A percentile compares a stretch with the other conserved stretches of the same genome.
phyloP scores from a whole-genome alignment of 2,888 invertebrate genomes.

The Zygothrica quintamaculata region DNA sequence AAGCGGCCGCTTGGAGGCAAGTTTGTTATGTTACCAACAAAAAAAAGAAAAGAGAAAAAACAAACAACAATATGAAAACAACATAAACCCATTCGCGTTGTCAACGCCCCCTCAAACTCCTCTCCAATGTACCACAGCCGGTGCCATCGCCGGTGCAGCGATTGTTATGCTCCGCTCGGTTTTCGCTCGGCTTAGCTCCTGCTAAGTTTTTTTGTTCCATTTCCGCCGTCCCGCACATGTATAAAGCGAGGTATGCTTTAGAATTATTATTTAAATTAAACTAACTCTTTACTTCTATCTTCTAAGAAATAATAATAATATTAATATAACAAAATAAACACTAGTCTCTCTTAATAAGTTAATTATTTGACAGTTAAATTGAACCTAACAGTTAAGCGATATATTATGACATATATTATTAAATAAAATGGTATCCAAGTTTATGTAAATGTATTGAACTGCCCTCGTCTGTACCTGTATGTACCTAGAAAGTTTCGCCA shows the following conservation, averaged over 20 bases:
- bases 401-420: too few relatives aligned
- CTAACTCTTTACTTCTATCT: too few relatives aligned
- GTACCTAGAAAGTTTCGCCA: slow-evolving; percentile 59
- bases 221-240: slow-evolving; percentile 56
- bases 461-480: slow-evolving; percentile 25
- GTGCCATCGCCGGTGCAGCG: slow-evolving; percentile 43
- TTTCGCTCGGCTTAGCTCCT: slow-evolving; percentile 39
- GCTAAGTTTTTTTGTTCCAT: slow-evolving; percentile 49
- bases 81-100: slow-evolving; percentile 43
- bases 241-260: slow-evolving; percentile 25
- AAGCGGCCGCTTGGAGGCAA: slow-evolving; percentile 37
- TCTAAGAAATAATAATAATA: too few relatives aligned
- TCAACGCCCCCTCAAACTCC: slow-evolving; percentile 28
- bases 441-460: too few relatives aligned
- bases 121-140: slow-evolving; percentile 13
- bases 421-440: too few relatives aligned
- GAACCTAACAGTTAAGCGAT: too few relatives aligned
- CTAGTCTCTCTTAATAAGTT: too few relatives aligned
- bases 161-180: slow-evolving; percentile 44
- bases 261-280: neutral
- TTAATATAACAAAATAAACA: too few relatives aligned
- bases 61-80: slow-evolving; percentile 30
- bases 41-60: too few relatives aligned
- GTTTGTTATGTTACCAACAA: slow-evolving; percentile 62
- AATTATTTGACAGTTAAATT: too few relatives aligned